phyloP scores from a whole-genome alignment of 2,888 invertebrate genomes.

The Hipparchia sbordonii region DNA sequence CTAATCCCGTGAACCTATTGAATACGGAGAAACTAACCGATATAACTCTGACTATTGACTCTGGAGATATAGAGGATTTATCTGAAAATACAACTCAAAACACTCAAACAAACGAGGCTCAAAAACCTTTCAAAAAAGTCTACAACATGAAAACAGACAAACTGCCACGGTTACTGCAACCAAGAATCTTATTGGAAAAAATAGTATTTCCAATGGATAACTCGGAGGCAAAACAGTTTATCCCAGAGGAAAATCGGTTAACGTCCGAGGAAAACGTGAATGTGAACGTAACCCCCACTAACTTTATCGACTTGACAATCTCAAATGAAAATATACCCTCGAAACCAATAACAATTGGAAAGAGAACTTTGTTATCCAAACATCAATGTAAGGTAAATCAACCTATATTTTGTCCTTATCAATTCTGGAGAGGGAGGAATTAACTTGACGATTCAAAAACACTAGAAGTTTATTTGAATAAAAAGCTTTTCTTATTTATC shows the following conservation, averaged over 20 bases:
- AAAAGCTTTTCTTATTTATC: too few relatives aligned
- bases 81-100: background rate
- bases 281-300: background rate
- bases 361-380: slow-evolving; percentile 63
- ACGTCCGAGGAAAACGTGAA: background rate
- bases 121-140: slow-evolving; percentile 23
- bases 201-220: slow-evolving; percentile 39
- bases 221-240: background rate
- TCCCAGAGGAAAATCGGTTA: background rate
- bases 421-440: too few relatives aligned
- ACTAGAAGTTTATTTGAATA: too few relatives aligned
- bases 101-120: slow-evolving; percentile 25
- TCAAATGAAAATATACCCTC: slow-evolving; percentile 40
- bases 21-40: background rate
- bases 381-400: slow-evolving; percentile 59
- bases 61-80: background rate
- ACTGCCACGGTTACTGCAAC: slow-evolving; percentile 57
- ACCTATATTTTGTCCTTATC: background rate
- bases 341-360: slow-evolving; percentile 55
- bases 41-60: background rate
- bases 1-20: background rate
- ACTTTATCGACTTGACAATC: slow-evolving; percentile 27
- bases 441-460: too few relatives aligned
- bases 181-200: slow-evolving; percentile 55
- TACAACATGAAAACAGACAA: slow-evolving; percentile 52